Percentiles rank a stretch among this genome's conserved stretches.
Evolutionary conservation across 2,888 invertebrate species (phyloP).

Genomic region (Ennomos erosarius): DNA sequence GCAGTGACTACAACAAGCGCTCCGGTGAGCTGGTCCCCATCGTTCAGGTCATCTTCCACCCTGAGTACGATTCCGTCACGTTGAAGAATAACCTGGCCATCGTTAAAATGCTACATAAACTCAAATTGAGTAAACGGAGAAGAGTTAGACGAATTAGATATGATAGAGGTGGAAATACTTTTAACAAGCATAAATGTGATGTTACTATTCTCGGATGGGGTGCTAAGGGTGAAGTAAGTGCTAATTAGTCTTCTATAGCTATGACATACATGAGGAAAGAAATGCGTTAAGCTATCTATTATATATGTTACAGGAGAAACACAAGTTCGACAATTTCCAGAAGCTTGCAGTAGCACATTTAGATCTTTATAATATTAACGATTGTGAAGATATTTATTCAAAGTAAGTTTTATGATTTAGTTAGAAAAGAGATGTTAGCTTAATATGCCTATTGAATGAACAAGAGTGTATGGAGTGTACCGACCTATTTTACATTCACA

Average conservation of each 20-base stretch:
- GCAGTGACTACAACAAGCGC: conserved; percentile 46
- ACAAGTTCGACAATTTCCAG: conserved; percentile 8
- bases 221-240: conserved; percentile 44
- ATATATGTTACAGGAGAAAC: conserved; percentile 21
- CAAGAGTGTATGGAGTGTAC: no score
- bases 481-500: no score
- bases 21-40: conserved; percentile 48
- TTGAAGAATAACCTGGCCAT: conserved; percentile 55
- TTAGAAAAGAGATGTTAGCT: no score
- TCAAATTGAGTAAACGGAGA: conserved; percentile 34
- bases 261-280: no score
- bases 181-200: conserved; percentile 24
- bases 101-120: conserved; percentile 39
- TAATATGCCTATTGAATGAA: no score
- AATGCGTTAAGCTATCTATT: no score
- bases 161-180: conserved; percentile 32
- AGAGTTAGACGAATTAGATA: conserved; percentile 49
- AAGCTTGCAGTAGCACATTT: conserved; percentile 42
- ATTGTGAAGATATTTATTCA: conserved; percentile 51
- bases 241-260: not conserved
- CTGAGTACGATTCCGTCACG: conserved; percentile 44
- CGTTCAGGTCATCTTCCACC: conserved; percentile 48
- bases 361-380: conserved; percentile 42
- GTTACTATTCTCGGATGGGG: conserved; percentile 61
- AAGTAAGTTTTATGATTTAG: conserved; percentile 40